Evolutionary conservation across 1,140 invertebrate species (phyloP), one percentile per base, ranked within the genome.

Genomic region (Diachasmimorpha longicaudata): DNA sequence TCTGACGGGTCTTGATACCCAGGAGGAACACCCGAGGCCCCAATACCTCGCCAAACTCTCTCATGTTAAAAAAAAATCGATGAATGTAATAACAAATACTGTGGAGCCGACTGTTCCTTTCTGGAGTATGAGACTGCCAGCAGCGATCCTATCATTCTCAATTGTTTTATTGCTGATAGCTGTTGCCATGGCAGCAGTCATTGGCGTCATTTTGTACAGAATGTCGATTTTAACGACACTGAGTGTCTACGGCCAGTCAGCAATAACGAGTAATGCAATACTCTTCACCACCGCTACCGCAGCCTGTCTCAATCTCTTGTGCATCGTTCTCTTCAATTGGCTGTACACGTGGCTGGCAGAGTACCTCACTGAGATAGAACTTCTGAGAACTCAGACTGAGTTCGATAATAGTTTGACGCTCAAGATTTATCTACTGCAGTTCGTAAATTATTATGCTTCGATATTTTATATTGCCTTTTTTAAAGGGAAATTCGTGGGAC

Each of bases 391-490:
- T 0, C 97, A 99, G 90, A 97, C 96, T 0, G 97, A 99, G 89
- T 99, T 98, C 89, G 98, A 99, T 84, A 97, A 99, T 83, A 97
- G 96, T 52, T 88, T 99, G 16, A 99, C 97, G 0, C 90, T 99
- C 11, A 99, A 99, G 91, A 98, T 99, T 81, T 99, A 99, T 87
- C 87, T 99, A 9, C 92, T 99, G 44, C 97, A 99, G 90, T 99
- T 99, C 90, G 96, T 99, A 39, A 99, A 99, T 88, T 99, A 98
- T 87, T 99, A 99, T 88, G 96, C 97, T 21, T 98, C 97, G 0
- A 98, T 99, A 85, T 98, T 99, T 90, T 99, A 99, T 84, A 98
- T 99, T 82, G 98, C 97, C 0, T 99, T 99, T 89, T 95, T 99
- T 80, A 99, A 99, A 87, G 98, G 97, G 52, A 97, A 96, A 87